phyloP scores from a whole-genome alignment of 2,888 invertebrate genomes.

The Mesorhabditis sp. region DNA sequence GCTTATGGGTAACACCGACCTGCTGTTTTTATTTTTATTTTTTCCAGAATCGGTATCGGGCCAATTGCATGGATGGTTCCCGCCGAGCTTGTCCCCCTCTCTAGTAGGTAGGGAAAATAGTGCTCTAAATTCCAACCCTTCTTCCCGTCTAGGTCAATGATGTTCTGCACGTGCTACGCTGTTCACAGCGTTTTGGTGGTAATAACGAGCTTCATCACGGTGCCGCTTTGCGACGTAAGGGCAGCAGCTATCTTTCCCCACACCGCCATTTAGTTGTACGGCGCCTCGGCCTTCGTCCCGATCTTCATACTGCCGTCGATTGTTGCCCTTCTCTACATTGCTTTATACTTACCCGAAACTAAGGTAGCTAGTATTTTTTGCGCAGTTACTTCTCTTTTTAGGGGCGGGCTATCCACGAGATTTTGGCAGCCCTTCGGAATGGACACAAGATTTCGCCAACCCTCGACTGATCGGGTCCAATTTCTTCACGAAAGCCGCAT shows the following conservation, averaged over 20 bases:
- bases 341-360: too few species aligned
- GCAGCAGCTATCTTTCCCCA: neutral
- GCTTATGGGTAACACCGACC: slow-evolving; percentile 32
- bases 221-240: slow-evolving; percentile 38
- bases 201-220: slow-evolving; percentile 40
- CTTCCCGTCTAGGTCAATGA: slow-evolving; percentile 25
- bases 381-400: too few species aligned
- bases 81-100: slow-evolving; percentile 44
- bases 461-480: too few species aligned
- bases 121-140: neutral
- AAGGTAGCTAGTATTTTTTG: too few species aligned
- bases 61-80: slow-evolving; percentile 49
- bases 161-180: slow-evolving; percentile 47
- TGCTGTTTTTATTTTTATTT: slow-evolving; percentile 5
- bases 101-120: slow-evolving; percentile 19
- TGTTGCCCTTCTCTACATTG: too few species aligned
- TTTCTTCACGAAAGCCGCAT: too few species aligned
- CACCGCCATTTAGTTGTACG: too few species aligned
- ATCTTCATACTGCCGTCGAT: too few species aligned
- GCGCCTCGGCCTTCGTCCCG: too few species aligned
- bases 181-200: slow-evolving; percentile 45
- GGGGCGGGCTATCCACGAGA: too few species aligned
- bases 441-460: too few species aligned
- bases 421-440: too few species aligned
- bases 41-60: slow-evolving; percentile 42